Conservation (phyloP, 64 coral and sea anemone species). For the Cladopsammia gracilis region DNA sequence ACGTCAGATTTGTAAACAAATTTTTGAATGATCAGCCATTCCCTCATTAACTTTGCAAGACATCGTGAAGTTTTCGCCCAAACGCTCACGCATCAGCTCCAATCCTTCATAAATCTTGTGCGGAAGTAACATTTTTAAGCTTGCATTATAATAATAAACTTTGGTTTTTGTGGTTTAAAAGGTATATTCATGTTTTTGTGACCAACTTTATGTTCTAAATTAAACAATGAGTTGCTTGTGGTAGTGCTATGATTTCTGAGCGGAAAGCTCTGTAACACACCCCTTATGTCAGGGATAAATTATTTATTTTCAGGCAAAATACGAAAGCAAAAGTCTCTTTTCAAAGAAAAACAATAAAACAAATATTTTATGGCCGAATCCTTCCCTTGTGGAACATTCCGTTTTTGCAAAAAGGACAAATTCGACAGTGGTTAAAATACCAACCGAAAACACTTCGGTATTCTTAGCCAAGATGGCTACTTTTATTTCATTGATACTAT, state of each 20-base stretch:
- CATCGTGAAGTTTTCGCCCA: not conserved
- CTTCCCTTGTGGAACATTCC: too few species aligned
- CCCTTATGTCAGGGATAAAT: not conserved
- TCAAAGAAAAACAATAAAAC: not conserved
- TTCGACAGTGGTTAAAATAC: too few species aligned
- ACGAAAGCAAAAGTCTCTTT: not conserved
- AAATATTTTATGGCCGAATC: too few species aligned
- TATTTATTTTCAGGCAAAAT: not conserved
- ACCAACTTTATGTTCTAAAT: not conserved
- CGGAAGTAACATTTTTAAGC: not conserved
- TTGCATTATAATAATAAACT: not conserved
- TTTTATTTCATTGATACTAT: too few species aligned
- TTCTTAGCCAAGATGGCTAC: too few species aligned
- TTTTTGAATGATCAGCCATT: slow-evolving; percentile 2
- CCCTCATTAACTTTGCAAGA: slow-evolving; percentile 24
- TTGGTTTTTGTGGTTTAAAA: not conserved
- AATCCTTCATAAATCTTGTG: not conserved
- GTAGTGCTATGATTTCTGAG: not conserved
- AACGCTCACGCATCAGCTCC: not conserved
- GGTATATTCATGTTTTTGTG: not conserved
- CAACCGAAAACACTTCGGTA: too few species aligned
- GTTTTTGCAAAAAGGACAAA: too few species aligned
- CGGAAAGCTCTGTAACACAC: not conserved
- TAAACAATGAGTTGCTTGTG: slow-evolving; percentile 42
- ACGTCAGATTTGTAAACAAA: slow-evolving; percentile 39